Evolutionary conservation across 2,888 invertebrate genomes (phyloP), one percentile per base, ranked within the genome.

Genomic region (Rapana venosa): DNA sequence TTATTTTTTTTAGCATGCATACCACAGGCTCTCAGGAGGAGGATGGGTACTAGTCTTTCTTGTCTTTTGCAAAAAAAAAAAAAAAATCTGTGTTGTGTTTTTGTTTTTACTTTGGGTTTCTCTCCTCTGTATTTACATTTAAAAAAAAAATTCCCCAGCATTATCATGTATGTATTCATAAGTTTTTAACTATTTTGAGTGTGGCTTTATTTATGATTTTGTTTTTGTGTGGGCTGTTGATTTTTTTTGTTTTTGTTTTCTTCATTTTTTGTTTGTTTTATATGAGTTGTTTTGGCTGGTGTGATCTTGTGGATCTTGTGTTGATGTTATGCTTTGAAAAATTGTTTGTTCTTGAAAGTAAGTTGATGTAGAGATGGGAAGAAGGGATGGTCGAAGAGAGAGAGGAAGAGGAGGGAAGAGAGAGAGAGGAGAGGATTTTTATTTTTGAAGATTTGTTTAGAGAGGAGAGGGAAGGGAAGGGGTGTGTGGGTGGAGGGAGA

Each of bases 21-120:
- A 91, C 92, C 93, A 94, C 90, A 92, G 94, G 84, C 93, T 93
- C 90, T 94, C 94, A 70, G 94, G 94, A 93, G 93, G 94, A 92
- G 91, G 93, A 90, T 94, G 94, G 94, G 94, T 94, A 94, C 90
- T 88, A 35, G 61, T 30, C 47, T 61, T 70, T 87, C 56, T 13
- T 88, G 1, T 90, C n/a, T 81, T 81, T 13, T 13, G 47, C 47
- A 2, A 47, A 47, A 47, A 32, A 32, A 35, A n/a, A n/a, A n/a
- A n/a, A n/a, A n/a, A 32, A 32, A 35, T 47, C 58, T 17, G 22
- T n/a, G n/a, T 58, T 87, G 74, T 47, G 32, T 87, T 58, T 6
- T 30, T 56, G 58, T 20, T 30, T 20, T 32, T n/a, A n/a, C n/a
- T 8, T 47, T 47, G 26, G 15, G 58, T 87, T 56, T 26, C 36